Conservation (phyloP, 1,140 invertebrate species). For the Drosophila virilis region DNA sequence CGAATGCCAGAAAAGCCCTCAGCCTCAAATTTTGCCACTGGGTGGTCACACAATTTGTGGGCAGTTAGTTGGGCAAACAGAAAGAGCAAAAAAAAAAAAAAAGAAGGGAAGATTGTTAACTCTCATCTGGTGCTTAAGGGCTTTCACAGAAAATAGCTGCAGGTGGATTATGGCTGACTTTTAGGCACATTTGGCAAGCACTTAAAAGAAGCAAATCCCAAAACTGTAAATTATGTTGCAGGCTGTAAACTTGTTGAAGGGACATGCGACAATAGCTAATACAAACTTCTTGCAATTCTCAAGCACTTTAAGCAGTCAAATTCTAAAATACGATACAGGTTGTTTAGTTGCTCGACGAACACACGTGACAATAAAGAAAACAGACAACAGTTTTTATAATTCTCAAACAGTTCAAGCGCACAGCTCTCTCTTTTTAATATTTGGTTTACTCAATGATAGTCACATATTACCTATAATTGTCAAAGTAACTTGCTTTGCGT, state of each 20-base stretch:
- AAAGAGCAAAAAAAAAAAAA: neutral
- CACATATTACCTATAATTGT: too few relatives aligned
- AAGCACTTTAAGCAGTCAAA: neutral
- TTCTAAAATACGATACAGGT: too few relatives aligned
- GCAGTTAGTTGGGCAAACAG: conserved; percentile 3
- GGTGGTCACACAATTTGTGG: conserved; percentile 11
- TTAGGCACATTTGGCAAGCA: too few relatives aligned
- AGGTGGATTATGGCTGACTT: neutral
- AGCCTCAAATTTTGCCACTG: neutral
- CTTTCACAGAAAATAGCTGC: neutral
- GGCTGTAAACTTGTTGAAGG: neutral
- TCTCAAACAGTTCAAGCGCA: too few relatives aligned
- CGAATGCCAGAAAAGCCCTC: neutral
- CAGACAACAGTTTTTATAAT: too few relatives aligned
- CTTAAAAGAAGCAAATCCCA: too few relatives aligned
- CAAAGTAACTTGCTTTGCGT: too few relatives aligned
- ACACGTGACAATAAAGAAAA: too few relatives aligned
- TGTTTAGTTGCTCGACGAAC: too few relatives aligned
- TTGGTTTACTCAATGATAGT: too few relatives aligned
- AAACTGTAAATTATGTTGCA: neutral
- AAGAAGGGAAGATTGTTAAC: too few relatives aligned
- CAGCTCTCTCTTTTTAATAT: too few relatives aligned
- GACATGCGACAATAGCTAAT: neutral
- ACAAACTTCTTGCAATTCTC: neutral
- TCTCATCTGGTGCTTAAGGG: neutral